Conservation (phyloP, 2,888 invertebrate species). For the Mesoligia furuncula region DNA sequence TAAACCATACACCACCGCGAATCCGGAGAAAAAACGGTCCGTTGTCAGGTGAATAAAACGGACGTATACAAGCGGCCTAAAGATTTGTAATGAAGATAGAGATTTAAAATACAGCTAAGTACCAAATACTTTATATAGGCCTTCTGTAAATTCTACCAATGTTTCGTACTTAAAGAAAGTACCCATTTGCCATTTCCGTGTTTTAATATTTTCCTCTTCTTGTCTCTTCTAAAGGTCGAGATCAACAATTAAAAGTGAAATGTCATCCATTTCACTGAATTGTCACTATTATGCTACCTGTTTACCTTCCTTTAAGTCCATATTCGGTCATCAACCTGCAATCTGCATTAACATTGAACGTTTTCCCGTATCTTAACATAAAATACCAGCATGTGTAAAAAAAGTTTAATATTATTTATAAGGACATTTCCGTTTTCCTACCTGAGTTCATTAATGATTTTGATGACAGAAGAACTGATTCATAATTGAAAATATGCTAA, state of each 20-base stretch:
- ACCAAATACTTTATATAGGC: neutral
- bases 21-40: too few relatives aligned
- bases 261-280: constrained; percentile 34
- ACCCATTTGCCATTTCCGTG: constrained; percentile 19
- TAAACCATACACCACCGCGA: too few relatives aligned
- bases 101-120: neutral
- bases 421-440: neutral
- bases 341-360: constrained; percentile 16
- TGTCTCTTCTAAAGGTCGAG: constrained; percentile 40
- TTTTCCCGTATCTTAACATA: constrained; percentile 22
- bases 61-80: too few relatives aligned
- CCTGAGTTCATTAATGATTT: neutral
- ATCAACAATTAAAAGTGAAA: constrained; percentile 39
- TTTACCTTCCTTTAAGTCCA: constrained; percentile 34
- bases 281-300: neutral
- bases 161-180: constrained; percentile 12
- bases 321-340: constrained; percentile 35
- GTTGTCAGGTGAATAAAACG: too few relatives aligned
- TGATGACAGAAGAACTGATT: neutral
- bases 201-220: constrained; percentile 42
- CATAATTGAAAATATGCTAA: neutral
- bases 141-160: neutral
- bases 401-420: neutral
- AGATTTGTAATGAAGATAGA: too few relatives aligned
- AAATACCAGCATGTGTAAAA: neutral